Base-by-base conservation (phyloP, 2,113 vertebrate species). In the Oreochromis niloticus region DNA sequence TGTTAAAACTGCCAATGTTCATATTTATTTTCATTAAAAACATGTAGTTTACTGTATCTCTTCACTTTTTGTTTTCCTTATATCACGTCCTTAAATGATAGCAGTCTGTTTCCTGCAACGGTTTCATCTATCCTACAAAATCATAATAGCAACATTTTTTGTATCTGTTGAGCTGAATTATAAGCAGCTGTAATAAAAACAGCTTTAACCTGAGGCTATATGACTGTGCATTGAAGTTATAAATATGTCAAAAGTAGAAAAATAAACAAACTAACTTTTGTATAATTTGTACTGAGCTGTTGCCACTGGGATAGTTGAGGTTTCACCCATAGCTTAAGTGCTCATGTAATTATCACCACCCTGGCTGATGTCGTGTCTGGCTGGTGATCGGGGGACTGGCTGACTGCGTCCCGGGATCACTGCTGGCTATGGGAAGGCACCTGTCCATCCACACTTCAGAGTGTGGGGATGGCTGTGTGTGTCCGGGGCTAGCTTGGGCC, bases 11-110 rank as follows among this genome's bases (percentile, higher is more conserved):
- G 84, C 50, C 63, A 87, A 82, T 79, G 4, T 87, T 63, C 6
- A 54, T 63, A 32, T 90, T 83, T 88, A 90, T 92, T 94, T 94
- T 87, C 19, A 90, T 80, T 92, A 93, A 88, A 91, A 88, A 61
- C 2, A 6, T 73, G 32, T 43, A 32, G 81, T 83, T 39, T 3
- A 83, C 7, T 16, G 8, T 11, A 27, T 36, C 3, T 17, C 4
- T 12, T 52, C 66, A 71, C n/a, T 68, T 0, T 68, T 68, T 68
- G 34, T 41, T 30, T 61, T 32, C 16, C 57, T 61, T 61, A 34
- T 61, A 6, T 32, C 27, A 17, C 27, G 14, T 17, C 0, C 2
- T 61, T 61, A 9, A 61, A 59, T 17, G 14, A 17, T 61, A 61
- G 27, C 1, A 32, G 57, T 32, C 3, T 10, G 57, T 61, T 61